Conservation (phyloP, 1,140 invertebrate species). For the Bactericera cockerelli region DNA sequence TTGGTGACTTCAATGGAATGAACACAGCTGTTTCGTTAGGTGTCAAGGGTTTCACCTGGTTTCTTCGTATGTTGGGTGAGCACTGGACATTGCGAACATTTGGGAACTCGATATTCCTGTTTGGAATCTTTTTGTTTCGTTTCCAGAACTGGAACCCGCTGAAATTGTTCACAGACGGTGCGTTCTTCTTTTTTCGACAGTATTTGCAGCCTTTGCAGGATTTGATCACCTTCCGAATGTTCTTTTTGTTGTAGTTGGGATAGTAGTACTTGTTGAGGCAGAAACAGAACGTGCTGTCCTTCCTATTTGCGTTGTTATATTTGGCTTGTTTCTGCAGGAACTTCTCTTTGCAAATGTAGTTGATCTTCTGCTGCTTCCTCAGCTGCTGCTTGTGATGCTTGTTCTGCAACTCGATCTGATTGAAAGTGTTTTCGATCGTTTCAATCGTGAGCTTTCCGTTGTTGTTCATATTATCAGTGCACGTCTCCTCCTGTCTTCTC, state of each 20-base stretch:
- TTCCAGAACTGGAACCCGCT: constrained; percentile 2
- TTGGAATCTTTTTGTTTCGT: constrained; percentile 15
- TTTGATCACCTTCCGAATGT: not conserved
- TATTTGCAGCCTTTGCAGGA: constrained; percentile 12
- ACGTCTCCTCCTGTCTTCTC: not conserved
- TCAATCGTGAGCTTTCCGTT: constrained; percentile 1
- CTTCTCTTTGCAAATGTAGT: constrained; percentile 3
- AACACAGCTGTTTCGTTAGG: constrained; percentile 9
- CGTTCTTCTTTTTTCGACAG: constrained; percentile 1
- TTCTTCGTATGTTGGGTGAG: constrained; percentile 13
- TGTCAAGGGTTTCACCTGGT: constrained; percentile 16
- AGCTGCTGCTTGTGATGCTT: not conserved
- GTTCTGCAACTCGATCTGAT: constrained; percentile 2
- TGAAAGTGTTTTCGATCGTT: constrained; percentile 1
- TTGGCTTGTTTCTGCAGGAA: constrained; percentile 1
- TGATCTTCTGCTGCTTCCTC: constrained; percentile 2
- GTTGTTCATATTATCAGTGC: not conserved
- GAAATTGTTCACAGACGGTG: not conserved
- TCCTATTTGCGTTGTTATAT: not conserved
- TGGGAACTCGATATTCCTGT: constrained; percentile 17
- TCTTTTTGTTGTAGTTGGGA: not conserved
- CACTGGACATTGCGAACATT: constrained; percentile 8
- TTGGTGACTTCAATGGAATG: not conserved
- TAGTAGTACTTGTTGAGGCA: constrained; percentile 1
- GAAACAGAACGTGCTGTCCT: constrained; percentile 1